Conservation (phyloP, 2,888 invertebrate genomes). For the Heteropelma amictum region DNA sequence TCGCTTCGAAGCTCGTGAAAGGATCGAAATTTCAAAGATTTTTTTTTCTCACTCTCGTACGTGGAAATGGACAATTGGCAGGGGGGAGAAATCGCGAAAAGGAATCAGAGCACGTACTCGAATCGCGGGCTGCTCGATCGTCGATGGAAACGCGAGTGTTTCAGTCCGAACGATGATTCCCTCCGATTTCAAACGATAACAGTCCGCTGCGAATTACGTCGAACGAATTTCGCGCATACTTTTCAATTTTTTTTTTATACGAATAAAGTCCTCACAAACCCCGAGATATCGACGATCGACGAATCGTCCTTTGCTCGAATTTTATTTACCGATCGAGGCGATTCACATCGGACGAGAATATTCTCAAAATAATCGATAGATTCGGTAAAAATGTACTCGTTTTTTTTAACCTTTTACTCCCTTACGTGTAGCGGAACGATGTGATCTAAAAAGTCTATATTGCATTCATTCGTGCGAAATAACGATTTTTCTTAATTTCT, state of each 20-base stretch:
- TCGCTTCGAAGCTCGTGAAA: not conserved
- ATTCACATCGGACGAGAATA: too few species aligned
- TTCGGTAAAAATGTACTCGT: too few species aligned
- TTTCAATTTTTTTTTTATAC: not conserved
- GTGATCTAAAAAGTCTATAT: conserved; percentile 40
- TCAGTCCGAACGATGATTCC: too few species aligned
- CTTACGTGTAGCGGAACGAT: conserved; percentile 1
- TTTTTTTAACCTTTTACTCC: not conserved
- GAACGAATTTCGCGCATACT: not conserved
- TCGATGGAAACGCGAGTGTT: too few species aligned
- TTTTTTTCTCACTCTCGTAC: too few species aligned
- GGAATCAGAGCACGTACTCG: too few species aligned
- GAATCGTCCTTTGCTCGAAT: not conserved
- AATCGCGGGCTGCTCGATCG: too few species aligned
- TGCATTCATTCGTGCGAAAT: conserved; percentile 52
- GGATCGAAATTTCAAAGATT: not conserved
- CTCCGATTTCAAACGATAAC: not conserved
- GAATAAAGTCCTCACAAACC: too few species aligned
- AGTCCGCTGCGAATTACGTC: not conserved
- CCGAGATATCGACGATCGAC: not conserved
- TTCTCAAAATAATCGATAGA: too few species aligned
- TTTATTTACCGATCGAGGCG: too few species aligned
- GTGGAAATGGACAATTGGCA: too few species aligned
- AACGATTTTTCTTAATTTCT: not conserved
- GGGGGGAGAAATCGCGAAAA: too few species aligned